These are phyloP conservation scores for Mylabris phalerata DNA, from an alignment of 1,140 invertebrate genomes.

Conservation along the genomic window DNA sequence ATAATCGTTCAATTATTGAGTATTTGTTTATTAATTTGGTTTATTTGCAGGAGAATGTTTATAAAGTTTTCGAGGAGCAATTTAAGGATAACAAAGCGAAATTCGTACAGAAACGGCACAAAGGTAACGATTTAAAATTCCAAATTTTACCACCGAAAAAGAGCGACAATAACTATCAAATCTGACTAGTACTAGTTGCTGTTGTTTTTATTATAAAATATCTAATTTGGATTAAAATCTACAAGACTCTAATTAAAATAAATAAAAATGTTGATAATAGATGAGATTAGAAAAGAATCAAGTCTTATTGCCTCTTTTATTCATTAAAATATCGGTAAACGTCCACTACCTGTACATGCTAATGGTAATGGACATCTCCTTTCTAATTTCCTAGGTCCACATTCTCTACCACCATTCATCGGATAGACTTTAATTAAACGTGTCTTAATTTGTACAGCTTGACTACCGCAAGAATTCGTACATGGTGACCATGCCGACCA, in stretches of 20 bases:
- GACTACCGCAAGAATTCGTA: constrained; percentile 18
- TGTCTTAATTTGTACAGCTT: constrained; percentile 19
- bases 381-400: constrained; percentile 9
- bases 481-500: constrained; percentile 24
- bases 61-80: constrained; percentile 45
- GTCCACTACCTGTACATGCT: constrained; percentile 17
- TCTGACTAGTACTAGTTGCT: constrained; percentile 25
- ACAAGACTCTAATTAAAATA: not conserved
- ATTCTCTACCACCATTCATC: constrained; percentile 4
- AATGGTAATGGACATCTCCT: constrained; percentile 20
- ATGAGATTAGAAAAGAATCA: not conserved
- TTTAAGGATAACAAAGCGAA: constrained; percentile 40
- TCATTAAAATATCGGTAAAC: not conserved
- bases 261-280: not conserved
- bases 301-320: not conserved
- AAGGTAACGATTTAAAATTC: constrained; percentile 51
- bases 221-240: constrained; percentile 8
- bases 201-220: constrained; percentile 10
- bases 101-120: constrained; percentile 52
- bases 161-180: constrained; percentile 1
- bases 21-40: not conserved
- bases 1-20: not conserved
- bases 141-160: constrained; percentile 47
- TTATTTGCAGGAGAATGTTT: constrained; percentile 49
- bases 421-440: constrained; percentile 13